Percentiles rank a stretch among this genome's conserved stretches.
These are phyloP conservation scores for Coluber constrictor DNA, from an alignment of 2,797 vertebrate species.

Conservation along the genomic window DNA sequence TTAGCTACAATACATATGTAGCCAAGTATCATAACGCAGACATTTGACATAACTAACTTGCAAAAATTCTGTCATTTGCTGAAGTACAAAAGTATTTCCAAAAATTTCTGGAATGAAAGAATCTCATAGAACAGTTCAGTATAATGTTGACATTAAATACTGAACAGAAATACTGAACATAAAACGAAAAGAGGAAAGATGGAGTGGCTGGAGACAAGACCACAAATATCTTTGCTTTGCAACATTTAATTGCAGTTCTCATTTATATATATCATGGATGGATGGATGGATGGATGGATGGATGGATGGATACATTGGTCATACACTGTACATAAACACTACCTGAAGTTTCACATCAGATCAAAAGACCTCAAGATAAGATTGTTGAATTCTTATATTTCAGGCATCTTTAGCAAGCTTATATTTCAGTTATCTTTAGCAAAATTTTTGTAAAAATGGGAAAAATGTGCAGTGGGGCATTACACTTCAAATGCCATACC, in stretches of 20 bases:
- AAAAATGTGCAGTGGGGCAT: neutral
- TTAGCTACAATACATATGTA: neutral
- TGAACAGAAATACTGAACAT: neutral
- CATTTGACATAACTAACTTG: neutral
- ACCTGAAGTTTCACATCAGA: neutral
- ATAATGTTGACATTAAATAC: neutral
- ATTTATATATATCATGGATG: neutral
- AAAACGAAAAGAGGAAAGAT: neutral
- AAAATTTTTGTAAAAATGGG: neutral
- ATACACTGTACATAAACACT: neutral
- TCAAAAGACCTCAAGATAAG: neutral
- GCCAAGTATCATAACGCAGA: neutral
- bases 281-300: neutral
- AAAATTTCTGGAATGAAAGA: neutral
- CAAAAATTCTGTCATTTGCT: neutral
- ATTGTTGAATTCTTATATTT: neutral
- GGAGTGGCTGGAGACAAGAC: neutral
- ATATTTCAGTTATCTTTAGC: neutral
- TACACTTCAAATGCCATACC: neutral
- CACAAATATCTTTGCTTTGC: neutral
- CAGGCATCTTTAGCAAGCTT: neutral
- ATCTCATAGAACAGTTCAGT: neutral
- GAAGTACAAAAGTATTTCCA: neutral
- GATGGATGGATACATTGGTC: neutral
- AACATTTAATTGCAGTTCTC: neutral